Base-by-base conservation (phyloP, 2,797 vertebrate genomes). In the Jordanella pulchra region DNA sequence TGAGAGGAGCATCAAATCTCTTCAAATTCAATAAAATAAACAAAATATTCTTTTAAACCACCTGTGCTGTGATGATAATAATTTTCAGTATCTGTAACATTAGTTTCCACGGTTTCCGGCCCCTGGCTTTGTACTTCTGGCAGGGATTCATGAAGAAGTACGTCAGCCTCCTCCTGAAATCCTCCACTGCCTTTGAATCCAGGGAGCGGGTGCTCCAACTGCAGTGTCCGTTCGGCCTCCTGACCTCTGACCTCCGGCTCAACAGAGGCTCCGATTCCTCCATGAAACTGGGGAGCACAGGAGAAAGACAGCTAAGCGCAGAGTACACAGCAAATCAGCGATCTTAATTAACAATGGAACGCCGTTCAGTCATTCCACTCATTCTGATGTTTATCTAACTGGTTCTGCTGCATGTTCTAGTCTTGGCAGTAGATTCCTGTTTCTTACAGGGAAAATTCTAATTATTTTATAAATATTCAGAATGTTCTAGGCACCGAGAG, bases 61-160 rank as follows among this genome's bases (percentile, higher is more conserved):
- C 97, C 96, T 99, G 97, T 27, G 93, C 47, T 13, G 97, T 99
- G 85, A 97, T 97, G 86, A 97, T 95, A 0, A 84, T 94, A 39
- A 98, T 98, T 90, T 98, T 99, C 71, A 98, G 84, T 79, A 99
- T 95, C 65, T 99, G 98, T 73, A 98, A 91, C 53, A 93, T 94
- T 70, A 98, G 94, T 82, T 99, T 99, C 97, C 97, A 98, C 0
- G 98, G 97, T 71, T 97, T 99, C 75, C 97, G 96, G 15, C 96
- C 95, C 44, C 96, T 93, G 54, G 97, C 96, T 92, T 87, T 94
- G 87, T 97, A 97, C 84, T 99, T 99, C 85, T 99, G 96, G 85
- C 97, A 99, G 0, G 97, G 97, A 77, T 96, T 98, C 97, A 98
- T 99, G 84, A 99, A 99, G 87, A 96, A 99, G 88, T 97, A 98